Percentiles rank a stretch among this genome's conserved stretches.
phyloP scores from a whole-genome alignment of 2,113 vertebrate species.

The Caracal caracal region DNA sequence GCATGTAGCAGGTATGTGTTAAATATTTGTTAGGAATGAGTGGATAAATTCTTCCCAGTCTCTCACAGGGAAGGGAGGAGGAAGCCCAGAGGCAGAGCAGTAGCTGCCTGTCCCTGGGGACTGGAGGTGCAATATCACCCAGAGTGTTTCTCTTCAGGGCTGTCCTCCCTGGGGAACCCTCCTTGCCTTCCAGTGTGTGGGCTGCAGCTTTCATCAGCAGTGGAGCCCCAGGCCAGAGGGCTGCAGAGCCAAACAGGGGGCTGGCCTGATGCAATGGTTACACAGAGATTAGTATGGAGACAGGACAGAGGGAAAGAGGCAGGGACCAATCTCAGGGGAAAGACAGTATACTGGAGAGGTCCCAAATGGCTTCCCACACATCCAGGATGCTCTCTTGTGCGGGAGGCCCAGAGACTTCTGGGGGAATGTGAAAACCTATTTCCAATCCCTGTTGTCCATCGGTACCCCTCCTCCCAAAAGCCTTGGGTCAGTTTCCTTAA shows the following conservation, averaged over 20 bases:
- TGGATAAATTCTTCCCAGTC: background rate
- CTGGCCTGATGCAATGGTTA: constrained; percentile 80
- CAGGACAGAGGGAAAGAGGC: background rate
- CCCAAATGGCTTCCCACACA: constrained; percentile 46
- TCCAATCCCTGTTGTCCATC: background rate
- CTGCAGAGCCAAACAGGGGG: constrained; percentile 71
- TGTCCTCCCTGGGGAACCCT: constrained; percentile 63
- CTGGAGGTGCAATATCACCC: constrained; percentile 71
- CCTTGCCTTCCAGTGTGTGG: constrained; percentile 69
- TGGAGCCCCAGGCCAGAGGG: constrained; percentile 57
- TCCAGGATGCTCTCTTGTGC: constrained; percentile 48
- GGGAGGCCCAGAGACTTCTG: background rate
- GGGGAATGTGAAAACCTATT: background rate
- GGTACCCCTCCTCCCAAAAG: background rate
- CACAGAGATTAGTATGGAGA: constrained; percentile 21
- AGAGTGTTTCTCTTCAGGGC: constrained; percentile 70
- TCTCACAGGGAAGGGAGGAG: background rate
- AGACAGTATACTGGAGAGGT: background rate
- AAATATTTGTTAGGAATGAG: constrained; percentile 30
- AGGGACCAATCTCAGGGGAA: constrained; percentile 12
- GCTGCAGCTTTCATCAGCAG: constrained; percentile 81
- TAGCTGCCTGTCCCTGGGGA: constrained; percentile 56
- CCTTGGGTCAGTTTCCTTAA: background rate
- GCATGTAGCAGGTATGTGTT: background rate
- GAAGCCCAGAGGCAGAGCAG: constrained; percentile 21